Evolutionary conservation across 2,888 invertebrate genomes (phyloP).

Genomic region (Ommatoiulus sabulosus): DNA sequence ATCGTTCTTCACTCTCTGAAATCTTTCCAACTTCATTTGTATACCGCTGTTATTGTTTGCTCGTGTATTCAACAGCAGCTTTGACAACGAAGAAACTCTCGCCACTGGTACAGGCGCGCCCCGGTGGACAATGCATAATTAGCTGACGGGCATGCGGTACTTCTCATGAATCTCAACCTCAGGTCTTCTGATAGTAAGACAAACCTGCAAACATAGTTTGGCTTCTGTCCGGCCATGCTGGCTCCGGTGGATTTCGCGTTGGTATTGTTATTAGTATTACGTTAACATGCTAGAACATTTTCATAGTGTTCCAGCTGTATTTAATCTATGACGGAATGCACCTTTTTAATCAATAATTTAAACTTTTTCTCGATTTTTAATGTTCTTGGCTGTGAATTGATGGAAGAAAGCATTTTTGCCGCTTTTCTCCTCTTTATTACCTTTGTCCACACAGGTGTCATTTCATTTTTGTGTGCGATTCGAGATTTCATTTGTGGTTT

Average conservation of each 20-base stretch:
- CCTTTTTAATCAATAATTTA: conserved; percentile 13
- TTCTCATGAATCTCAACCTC: conserved; percentile 27
- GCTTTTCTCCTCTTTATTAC: neutral
- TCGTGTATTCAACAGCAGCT: neutral
- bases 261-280: conserved; percentile 26
- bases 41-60: conserved; percentile 14
- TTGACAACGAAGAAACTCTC: neutral
- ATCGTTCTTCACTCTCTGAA: neutral
- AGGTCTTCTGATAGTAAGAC: neutral
- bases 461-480: conserved; percentile 15
- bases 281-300: neutral
- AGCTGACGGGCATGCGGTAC: neutral
- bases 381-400: conserved; percentile 39
- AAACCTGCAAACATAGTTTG: neutral
- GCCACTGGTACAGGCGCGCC: neutral
- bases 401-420: conserved; percentile 6
- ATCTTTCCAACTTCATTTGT: conserved; percentile 14
- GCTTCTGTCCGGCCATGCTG: neutral
- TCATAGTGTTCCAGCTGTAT: neutral
- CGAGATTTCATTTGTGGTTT: conserved; percentile 30
- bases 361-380: conserved; percentile 1
- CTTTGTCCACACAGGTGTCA: neutral
- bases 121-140: neutral
- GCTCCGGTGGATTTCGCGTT: neutral
- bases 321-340: conserved; percentile 9